Conservation (phyloP, 2,113 vertebrate species). For the Melanocharis versteri region DNA sequence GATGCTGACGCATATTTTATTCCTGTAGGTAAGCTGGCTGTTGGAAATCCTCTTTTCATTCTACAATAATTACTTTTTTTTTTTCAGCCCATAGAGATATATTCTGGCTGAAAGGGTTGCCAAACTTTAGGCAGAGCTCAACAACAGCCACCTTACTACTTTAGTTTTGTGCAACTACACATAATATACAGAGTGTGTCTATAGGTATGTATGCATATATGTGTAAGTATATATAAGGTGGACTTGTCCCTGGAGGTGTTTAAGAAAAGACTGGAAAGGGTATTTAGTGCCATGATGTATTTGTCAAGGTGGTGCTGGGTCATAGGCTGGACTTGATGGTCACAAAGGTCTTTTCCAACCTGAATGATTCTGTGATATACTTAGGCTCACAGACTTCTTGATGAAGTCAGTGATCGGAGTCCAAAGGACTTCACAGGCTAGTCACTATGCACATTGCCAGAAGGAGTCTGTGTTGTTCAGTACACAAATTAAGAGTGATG, state of each 20-base stretch:
- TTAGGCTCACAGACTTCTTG: neutral
- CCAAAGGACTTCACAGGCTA: neutral
- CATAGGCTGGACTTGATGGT: neutral
- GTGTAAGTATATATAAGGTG: neutral
- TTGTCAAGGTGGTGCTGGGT: neutral
- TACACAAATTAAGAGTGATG: neutral
- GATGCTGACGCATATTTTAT: neutral
- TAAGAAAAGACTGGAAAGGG: neutral
- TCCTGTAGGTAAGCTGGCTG: neutral
- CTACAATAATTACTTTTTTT: neutral
- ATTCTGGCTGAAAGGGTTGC: neutral
- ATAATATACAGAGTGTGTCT: neutral
- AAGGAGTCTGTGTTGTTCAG: accelerated
- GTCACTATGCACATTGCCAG: neutral
- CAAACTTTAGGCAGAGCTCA: neutral
- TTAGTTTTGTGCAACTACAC: neutral
- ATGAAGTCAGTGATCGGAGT: neutral
- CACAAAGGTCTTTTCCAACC: neutral
- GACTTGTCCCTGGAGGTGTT: neutral
- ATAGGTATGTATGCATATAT: neutral
- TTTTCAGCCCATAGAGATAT: neutral
- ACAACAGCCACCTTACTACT: neutral
- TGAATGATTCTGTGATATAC: neutral
- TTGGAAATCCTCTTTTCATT: neutral
- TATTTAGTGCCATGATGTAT: neutral